phyloP scores from a whole-genome alignment of 2,113 vertebrate genomes.

The Bombycilla garrulus region DNA sequence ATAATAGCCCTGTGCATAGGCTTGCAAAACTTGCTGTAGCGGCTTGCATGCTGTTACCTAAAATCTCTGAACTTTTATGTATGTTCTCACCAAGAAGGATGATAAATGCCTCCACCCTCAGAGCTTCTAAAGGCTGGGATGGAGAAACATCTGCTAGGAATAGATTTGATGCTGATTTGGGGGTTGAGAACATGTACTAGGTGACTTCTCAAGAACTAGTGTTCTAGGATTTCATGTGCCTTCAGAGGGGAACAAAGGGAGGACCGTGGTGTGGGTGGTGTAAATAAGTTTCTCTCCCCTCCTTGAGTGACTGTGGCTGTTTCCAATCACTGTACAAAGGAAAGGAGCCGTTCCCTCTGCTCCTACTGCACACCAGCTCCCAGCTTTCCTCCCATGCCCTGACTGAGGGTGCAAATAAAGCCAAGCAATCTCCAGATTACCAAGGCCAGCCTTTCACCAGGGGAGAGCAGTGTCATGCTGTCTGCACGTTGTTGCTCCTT shows the following conservation, averaged over 20 bases:
- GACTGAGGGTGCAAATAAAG: not conserved
- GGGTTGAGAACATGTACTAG: accelerated
- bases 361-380: not conserved
- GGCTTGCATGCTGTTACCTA: not conserved
- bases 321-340: not conserved
- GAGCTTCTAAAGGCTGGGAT: not conserved
- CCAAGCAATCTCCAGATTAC: not conserved
- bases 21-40: not conserved
- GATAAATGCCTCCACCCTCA: not conserved
- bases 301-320: not conserved
- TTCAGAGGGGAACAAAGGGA: not conserved
- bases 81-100: not conserved
- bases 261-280: not conserved
- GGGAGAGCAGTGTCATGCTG: not conserved
- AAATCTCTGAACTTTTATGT: not conserved
- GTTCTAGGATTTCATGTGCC: not conserved
- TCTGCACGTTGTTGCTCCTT: not conserved
- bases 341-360: not conserved
- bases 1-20: not conserved
- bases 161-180: not conserved
- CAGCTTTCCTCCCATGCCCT: not conserved
- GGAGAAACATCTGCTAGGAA: not conserved
- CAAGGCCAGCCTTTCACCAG: not conserved
- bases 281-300: not conserved
- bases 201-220: not conserved